Base-by-base conservation (phyloP, 2,797 vertebrate species). In the Nyctalus aviator region DNA sequence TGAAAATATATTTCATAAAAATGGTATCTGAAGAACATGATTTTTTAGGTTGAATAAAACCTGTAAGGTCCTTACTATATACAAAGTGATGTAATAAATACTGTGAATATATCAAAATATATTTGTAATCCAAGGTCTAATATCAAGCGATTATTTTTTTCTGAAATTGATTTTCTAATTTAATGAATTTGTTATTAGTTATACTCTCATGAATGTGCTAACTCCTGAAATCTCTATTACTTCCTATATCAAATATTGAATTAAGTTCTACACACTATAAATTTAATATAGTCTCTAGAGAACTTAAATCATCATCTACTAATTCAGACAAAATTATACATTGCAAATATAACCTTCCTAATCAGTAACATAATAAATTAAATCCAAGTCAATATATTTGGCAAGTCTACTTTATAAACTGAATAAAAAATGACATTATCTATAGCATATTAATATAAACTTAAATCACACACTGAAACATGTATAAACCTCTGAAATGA, bases 321-420 rank as follows among this genome's bases (percentile, higher is more conserved):
- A 97, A 96, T 96, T 96, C 85, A 95, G 3, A 79, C 14, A 85
- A 90, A 96, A 93, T 91, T 95, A 88, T 53, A 85, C 78, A 93
- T 57, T 62, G 84, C 20, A 78, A 32, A 79, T 90, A 88, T 94
- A 94, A 85, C 15, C 37, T 93, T 96, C 92, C 69, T 90, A 94
- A 95, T 94, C 79, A 91, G 50, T 94, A 94, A 95, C 50, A 92
- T 91, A 91, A 95, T 96, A 97, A 79, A 91, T 93, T 86, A 84
- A 95, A 97, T 96, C 32, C 68, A 96, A 97, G 82, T 93, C 71
- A 66, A 50, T 59, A 77, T 88, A 90, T 97, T 92, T 89, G 88
- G 15, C 50, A 95, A 88, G 83, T 27, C 78, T 78, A 55, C 32
- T 95, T 92, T 84, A 92, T 3, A 27, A 72, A 59, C 2, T 66